Evolutionary conservation across 2,888 invertebrate species (phyloP).

Genomic region (Kuschelorhynchus macadamiae): DNA sequence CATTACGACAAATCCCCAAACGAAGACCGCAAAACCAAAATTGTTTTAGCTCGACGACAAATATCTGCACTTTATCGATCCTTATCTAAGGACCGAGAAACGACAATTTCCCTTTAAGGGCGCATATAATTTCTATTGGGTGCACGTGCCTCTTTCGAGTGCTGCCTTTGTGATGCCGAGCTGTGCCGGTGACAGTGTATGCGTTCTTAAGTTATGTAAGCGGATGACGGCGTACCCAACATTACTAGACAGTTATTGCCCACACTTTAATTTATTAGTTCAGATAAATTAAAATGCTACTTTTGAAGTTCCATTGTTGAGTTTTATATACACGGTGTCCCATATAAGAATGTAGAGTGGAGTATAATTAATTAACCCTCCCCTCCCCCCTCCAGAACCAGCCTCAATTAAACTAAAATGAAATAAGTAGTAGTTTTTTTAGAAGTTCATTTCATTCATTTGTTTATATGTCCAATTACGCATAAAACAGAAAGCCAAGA

Average conservation of each 20-base stretch:
- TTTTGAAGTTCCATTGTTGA: not conserved
- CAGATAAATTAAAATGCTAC: constrained; percentile 5
- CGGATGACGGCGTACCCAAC: constrained; percentile 16
- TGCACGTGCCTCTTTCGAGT: constrained; percentile 46
- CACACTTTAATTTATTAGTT: constrained; percentile 3
- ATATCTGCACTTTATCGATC: constrained; percentile 64
- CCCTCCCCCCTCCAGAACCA: too few species aligned
- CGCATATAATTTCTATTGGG: constrained; percentile 47
- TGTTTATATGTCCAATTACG: too few species aligned
- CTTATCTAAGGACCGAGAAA: constrained; percentile 57
- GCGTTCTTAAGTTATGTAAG: constrained; percentile 32
- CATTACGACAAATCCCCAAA: not conserved
- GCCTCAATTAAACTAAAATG: too few species aligned
- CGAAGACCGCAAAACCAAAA: constrained; percentile 46
- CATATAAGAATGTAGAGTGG: too few species aligned
- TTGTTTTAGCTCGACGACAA: constrained; percentile 58
- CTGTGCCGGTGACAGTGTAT: constrained; percentile 38
- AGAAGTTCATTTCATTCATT: too few species aligned
- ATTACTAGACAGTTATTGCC: constrained; percentile 31
- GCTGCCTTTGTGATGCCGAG: constrained; percentile 34
- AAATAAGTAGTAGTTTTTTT: too few species aligned
- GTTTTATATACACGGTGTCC: too few species aligned
- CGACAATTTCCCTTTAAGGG: constrained; percentile 49
- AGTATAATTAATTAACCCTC: too few species aligned
- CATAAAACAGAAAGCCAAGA: too few species aligned